Conservation (phyloP, 2,888 invertebrate species). For the Chymomyza caudatula region DNA sequence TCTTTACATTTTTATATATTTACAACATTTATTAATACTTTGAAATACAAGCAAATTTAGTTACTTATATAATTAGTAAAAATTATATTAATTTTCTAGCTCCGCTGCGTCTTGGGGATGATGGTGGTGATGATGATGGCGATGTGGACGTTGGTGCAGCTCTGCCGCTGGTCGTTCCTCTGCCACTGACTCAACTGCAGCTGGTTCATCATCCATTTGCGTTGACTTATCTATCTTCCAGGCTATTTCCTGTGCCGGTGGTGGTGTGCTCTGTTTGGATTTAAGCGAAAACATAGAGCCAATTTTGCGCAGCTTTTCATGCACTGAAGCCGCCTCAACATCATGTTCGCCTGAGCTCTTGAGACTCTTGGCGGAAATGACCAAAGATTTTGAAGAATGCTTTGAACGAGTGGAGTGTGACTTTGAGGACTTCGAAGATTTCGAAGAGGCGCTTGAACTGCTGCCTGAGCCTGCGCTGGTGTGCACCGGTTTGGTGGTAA, state of each 20-base stretch:
- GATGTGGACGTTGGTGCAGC: slow-evolving; percentile 35
- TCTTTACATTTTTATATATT: slow-evolving; percentile 40
- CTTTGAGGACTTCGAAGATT: slow-evolving; percentile 50
- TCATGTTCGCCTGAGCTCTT: slow-evolving; percentile 62
- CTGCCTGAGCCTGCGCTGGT: slow-evolving; percentile 64
- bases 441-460: slow-evolving; percentile 47
- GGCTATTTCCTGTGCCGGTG: slow-evolving; percentile 22
- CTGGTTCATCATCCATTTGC: slow-evolving; percentile 41
- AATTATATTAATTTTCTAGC: too few relatives aligned
- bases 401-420: slow-evolving; percentile 59
- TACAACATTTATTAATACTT: too few relatives aligned
- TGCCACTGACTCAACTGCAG: slow-evolving; percentile 4
- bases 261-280: slow-evolving; percentile 54
- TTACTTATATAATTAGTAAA: too few relatives aligned
- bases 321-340: slow-evolving; percentile 60
- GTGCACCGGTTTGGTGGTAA: slow-evolving; percentile 84
- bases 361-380: slow-evolving; percentile 63
- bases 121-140: slow-evolving; percentile 54
- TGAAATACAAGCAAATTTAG: too few relatives aligned
- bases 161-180: slow-evolving; percentile 20
- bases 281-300: slow-evolving; percentile 76
- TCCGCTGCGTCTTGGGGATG: slow-evolving; percentile 25
- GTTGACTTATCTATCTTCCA: slow-evolving; percentile 61
- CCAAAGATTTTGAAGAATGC: slow-evolving; percentile 65
- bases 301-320: slow-evolving; percentile 71